Evolutionary conservation across 2,888 invertebrate genomes (phyloP).

Genomic region (Synergus itoensis): DNA sequence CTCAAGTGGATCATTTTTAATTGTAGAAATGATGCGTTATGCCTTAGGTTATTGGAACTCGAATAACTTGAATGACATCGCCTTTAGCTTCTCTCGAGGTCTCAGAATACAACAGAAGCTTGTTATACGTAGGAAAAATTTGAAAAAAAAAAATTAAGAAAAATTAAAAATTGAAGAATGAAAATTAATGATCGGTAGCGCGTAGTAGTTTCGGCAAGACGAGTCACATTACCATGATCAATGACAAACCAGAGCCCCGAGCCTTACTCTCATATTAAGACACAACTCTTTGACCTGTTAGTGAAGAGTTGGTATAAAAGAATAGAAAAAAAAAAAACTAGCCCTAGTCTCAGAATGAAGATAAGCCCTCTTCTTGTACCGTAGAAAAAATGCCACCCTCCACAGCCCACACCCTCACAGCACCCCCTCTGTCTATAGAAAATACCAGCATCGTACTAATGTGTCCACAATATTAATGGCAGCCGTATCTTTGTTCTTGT

Average conservation of each 20-base stretch:
- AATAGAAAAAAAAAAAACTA: conserved; percentile 42
- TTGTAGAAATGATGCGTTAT: conserved; percentile 24
- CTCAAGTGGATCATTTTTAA: conserved; percentile 7
- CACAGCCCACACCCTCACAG: conserved; percentile 37
- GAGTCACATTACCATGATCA: conserved; percentile 73
- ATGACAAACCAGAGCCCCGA: conserved; percentile 79
- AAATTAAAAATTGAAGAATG: background rate
- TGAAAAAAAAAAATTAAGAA: conserved; percentile 46
- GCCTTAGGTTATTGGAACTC: conserved; percentile 51
- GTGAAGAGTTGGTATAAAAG: conserved; percentile 50
- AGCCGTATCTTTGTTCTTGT: conserved; percentile 79
- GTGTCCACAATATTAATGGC: conserved; percentile 78
- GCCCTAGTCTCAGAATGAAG: conserved; percentile 30
- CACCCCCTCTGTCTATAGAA: conserved; percentile 69
- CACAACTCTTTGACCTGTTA: conserved; percentile 52
- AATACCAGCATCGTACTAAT: conserved; percentile 77
- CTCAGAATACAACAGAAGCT: conserved; percentile 50
- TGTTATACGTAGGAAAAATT: conserved; percentile 45
- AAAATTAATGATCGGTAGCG: conserved; percentile 25
- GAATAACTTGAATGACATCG: conserved; percentile 59
- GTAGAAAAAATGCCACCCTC: conserved; percentile 42
- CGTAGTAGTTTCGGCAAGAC: conserved; percentile 49
- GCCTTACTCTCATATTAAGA: conserved; percentile 64
- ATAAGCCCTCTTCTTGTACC: conserved; percentile 28
- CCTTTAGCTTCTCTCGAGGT: conserved; percentile 44